Percentiles rank a stretch among this genome's conserved stretches.
Evolutionary conservation across 2,888 invertebrate genomes (phyloP).

Genomic region (Chromoteleia sp.): DNA sequence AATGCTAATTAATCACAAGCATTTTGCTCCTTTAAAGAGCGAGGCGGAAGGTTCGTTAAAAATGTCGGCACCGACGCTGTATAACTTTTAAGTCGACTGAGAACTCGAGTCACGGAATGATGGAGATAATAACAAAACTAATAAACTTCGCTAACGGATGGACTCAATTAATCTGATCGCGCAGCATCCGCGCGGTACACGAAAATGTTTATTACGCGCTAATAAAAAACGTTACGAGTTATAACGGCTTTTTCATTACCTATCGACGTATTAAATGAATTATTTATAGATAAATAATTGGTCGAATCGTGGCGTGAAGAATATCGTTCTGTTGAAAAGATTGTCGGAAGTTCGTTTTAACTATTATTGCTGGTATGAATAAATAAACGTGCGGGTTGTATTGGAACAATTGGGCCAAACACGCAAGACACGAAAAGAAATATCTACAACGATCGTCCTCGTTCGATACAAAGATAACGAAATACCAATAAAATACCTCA

Average conservation of each 20-base stretch:
- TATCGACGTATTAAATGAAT: not conserved
- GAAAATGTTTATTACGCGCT: not conserved
- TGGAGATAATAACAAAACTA: conserved; percentile 42
- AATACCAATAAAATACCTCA: not conserved
- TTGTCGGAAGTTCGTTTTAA: not conserved
- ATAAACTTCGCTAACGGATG: conserved; percentile 36
- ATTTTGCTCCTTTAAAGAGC: conserved; percentile 47
- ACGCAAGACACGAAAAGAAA: not conserved
- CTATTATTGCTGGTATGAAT: not conserved
- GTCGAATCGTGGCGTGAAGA: not conserved
- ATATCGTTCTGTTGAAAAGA: no score
- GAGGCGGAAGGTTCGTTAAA: conserved; percentile 50
- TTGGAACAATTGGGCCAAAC: not conserved
- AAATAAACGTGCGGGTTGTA: not conserved
- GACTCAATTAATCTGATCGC: conserved; percentile 35
- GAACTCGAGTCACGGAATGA: conserved; percentile 38
- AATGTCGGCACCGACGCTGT: conserved; percentile 52
- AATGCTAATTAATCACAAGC: conserved; percentile 62
- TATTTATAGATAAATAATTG: not conserved
- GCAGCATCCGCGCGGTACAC: not conserved
- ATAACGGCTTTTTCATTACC: not conserved
- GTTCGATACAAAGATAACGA: not conserved
- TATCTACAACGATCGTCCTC: not conserved
- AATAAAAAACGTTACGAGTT: not conserved
- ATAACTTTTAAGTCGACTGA: conserved; percentile 52